phyloP scores from a whole-genome alignment of 1,140 invertebrate genomes.

The Matsumurasca onukii region DNA sequence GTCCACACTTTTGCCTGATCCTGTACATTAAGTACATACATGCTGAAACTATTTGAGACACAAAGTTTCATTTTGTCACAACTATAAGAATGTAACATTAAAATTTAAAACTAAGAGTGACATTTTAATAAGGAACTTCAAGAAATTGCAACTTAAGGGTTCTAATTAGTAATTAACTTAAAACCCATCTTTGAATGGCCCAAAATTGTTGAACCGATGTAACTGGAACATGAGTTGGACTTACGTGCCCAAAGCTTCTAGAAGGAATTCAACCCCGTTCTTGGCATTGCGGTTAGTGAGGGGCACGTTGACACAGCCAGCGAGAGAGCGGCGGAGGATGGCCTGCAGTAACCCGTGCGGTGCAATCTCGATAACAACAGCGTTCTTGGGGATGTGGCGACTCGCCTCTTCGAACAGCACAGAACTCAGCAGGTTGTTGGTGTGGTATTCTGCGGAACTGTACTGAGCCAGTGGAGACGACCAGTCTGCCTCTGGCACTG shows the following conservation, averaged over 20 bases:
- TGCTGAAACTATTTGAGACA: too few species aligned
- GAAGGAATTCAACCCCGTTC: slow-evolving; percentile 53
- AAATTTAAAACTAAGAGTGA: too few species aligned
- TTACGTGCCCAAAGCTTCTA: slow-evolving; percentile 57
- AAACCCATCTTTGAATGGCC: too few species aligned
- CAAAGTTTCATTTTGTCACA: too few species aligned
- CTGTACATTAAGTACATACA: too few species aligned
- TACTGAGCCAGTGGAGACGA: slow-evolving; percentile 50
- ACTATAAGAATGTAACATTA: too few species aligned
- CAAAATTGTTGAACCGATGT: too few species aligned
- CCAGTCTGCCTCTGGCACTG: slow-evolving; percentile 55
- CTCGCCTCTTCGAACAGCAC: slow-evolving; percentile 63
- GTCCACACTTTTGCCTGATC: too few species aligned
- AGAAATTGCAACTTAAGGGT: too few species aligned
- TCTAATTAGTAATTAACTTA: too few species aligned
- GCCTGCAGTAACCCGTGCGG: slow-evolving; percentile 61
- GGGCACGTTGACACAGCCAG: slow-evolving; percentile 55
- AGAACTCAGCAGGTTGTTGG: slow-evolving; percentile 61
- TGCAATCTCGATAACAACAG: slow-evolving; percentile 60
- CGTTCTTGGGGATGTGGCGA: slow-evolving; percentile 56
- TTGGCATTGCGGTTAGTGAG: slow-evolving; percentile 56
- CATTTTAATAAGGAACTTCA: too few species aligned
- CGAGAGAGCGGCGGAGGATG: slow-evolving; percentile 57
- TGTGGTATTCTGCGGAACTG: slow-evolving; percentile 64
- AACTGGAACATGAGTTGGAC: slow-evolving; percentile 36